Percentiles rank a stretch among this genome's conserved stretches.
phyloP scores from a whole-genome alignment of 2,797 vertebrate species.

The Valencia hispanica region DNA sequence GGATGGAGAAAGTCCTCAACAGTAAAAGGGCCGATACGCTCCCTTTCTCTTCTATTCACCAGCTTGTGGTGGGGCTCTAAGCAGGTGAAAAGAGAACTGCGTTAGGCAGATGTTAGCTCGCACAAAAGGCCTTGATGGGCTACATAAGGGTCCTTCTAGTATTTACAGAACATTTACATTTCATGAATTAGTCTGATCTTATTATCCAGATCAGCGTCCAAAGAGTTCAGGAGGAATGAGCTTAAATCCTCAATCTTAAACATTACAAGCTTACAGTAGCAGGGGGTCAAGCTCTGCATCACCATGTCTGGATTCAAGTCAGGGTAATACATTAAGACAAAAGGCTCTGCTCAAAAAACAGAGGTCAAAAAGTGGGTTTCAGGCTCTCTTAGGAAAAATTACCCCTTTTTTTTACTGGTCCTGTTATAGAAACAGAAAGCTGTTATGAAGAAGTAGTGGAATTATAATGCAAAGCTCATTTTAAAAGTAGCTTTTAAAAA shows the following conservation, averaged over 20 bases:
- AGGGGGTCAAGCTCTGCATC: constrained; percentile 25
- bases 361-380: background rate
- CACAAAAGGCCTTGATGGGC: constrained; percentile 46
- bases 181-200: constrained; percentile 63
- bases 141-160: constrained; percentile 47
- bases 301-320: background rate
- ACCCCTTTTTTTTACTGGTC: no score
- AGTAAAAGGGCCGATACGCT: constrained; percentile 18
- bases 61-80: constrained; percentile 17
- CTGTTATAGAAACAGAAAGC: no score
- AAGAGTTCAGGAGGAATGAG: constrained; percentile 54
- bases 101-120: constrained; percentile 55
- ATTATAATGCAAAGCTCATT: background rate
- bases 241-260: constrained; percentile 44
- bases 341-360: background rate
- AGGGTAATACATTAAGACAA: background rate
- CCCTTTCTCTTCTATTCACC: constrained; percentile 33
- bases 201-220: constrained; percentile 62
- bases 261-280: constrained; percentile 54
- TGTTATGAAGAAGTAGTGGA: background rate
- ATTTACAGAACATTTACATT: constrained; percentile 70
- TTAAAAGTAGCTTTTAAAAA: background rate
- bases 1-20: constrained; percentile 39
- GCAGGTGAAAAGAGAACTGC: constrained; percentile 52
- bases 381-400: background rate